Percentiles rank a stretch among this genome's conserved stretches.
These are phyloP conservation scores for Schizaphis graminum DNA, from an alignment of 2,888 invertebrate species.

Conservation along the genomic window DNA sequence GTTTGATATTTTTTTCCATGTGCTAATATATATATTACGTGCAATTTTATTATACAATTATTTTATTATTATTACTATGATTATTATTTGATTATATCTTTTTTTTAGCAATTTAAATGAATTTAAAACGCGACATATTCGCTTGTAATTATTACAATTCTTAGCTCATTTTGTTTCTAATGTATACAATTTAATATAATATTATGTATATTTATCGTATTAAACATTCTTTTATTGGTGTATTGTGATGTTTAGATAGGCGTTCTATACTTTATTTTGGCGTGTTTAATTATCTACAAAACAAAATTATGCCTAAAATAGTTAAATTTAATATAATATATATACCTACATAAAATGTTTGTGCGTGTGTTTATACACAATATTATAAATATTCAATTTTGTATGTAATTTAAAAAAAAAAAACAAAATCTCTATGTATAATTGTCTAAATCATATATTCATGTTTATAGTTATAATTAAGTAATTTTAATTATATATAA, in stretches of 20 bases:
- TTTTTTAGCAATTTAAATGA: conserved; percentile 44
- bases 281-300: conserved; percentile 43
- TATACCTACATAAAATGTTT: not conserved
- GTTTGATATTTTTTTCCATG: conserved; percentile 47
- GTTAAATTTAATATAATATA: conserved; percentile 27
- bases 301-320: conserved; percentile 55
- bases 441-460: conserved; percentile 46
- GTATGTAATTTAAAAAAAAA: conserved; percentile 46
- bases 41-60: conserved; percentile 59
- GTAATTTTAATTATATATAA: conserved; percentile 34
- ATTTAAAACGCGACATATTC: conserved; percentile 46
- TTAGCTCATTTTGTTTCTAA: conserved; percentile 59
- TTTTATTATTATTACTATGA: conserved; percentile 20
- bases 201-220: conserved; percentile 31
- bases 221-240: conserved; percentile 52
- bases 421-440: conserved; percentile 53
- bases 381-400: conserved; percentile 42
- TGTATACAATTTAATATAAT: conserved; percentile 12
- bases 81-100: conserved; percentile 39
- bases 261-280: conserved; percentile 54
- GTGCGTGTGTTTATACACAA: not conserved
- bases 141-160: conserved; percentile 45
- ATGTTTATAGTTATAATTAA: conserved; percentile 54
- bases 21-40: conserved; percentile 61
- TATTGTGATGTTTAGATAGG: conserved; percentile 60